phyloP scores from a whole-genome alignment of 2,888 invertebrate genomes.

The Endomychus coccineus region DNA sequence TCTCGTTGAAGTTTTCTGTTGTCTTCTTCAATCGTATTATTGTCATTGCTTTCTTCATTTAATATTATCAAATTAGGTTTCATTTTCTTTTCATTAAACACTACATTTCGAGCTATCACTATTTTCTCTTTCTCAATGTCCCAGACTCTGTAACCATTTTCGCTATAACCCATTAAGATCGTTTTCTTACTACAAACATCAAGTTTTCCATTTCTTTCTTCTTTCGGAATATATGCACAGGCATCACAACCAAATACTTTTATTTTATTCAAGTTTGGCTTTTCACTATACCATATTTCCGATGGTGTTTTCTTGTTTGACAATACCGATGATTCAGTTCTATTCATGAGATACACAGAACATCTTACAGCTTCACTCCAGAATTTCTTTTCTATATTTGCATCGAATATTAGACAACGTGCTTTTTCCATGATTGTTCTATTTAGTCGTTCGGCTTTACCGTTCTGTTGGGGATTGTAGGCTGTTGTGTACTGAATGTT shows the following conservation, averaged over 20 bases:
- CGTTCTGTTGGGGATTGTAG: conserved; percentile 27
- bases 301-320: conserved; percentile 20
- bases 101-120: conserved; percentile 23
- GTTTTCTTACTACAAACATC: conserved; percentile 20
- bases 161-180: conserved; percentile 22
- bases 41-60: neutral
- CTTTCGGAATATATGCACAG: conserved; percentile 20
- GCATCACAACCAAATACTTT: conserved; percentile 23
- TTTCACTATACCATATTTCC: conserved; percentile 22
- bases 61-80: too few species aligned
- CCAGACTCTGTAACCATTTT: conserved; percentile 27
- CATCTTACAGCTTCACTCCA: conserved; percentile 23
- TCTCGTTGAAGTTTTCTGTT: too few species aligned
- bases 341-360: conserved; percentile 20
- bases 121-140: conserved; percentile 19
- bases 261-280: conserved; percentile 22
- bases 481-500: conserved; percentile 21
- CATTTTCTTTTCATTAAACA: conserved; percentile 26
- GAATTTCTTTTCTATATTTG: conserved; percentile 20
- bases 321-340: conserved; percentile 16
- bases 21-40: neutral
- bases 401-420: conserved; percentile 24
- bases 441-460: conserved; percentile 27
- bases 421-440: conserved; percentile 27
- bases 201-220: conserved; percentile 24